A percentile compares a stretch with the other conserved stretches of the same genome.
Evolutionary conservation across 2,888 invertebrate genomes (phyloP).

Genomic region (Taphrorychus bicolor): DNA sequence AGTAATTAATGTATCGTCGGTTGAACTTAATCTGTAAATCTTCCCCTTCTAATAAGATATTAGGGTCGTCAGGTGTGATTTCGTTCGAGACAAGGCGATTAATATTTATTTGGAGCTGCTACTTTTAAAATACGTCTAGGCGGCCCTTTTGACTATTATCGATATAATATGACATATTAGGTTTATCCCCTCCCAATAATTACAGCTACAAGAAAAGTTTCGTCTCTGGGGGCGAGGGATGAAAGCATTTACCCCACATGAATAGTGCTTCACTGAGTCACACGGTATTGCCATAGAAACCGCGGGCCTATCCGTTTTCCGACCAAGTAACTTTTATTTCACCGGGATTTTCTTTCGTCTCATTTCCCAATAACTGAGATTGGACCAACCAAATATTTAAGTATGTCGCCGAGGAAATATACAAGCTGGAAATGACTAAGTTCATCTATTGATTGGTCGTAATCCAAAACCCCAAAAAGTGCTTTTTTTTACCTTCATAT

Average conservation of each 20-base stretch:
- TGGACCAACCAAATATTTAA: no score
- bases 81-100: constrained; percentile 10
- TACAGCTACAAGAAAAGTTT: background rate
- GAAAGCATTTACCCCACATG: background rate
- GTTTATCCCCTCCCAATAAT: background rate
- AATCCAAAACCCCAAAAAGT: no score
- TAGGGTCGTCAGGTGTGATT: constrained; percentile 32
- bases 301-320: constrained; percentile 16
- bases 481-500: no score
- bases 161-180: constrained; percentile 1
- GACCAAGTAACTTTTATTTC: constrained; percentile 3
- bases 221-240: background rate
- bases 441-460: no score
- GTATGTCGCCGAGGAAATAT: no score
- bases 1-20: constrained; percentile 38
- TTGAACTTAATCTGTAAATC: constrained; percentile 38
- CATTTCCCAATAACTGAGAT: background rate
- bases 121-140: no score
- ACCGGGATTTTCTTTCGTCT: background rate
- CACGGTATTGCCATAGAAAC: constrained; percentile 28
- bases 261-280: constrained; percentile 5
- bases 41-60: constrained; percentile 36
- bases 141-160: background rate
- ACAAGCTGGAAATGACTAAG: no score
- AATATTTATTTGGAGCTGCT: no score